phyloP scores from a whole-genome alignment of 1,140 invertebrate genomes.

The Coptotermes formosanus region DNA sequence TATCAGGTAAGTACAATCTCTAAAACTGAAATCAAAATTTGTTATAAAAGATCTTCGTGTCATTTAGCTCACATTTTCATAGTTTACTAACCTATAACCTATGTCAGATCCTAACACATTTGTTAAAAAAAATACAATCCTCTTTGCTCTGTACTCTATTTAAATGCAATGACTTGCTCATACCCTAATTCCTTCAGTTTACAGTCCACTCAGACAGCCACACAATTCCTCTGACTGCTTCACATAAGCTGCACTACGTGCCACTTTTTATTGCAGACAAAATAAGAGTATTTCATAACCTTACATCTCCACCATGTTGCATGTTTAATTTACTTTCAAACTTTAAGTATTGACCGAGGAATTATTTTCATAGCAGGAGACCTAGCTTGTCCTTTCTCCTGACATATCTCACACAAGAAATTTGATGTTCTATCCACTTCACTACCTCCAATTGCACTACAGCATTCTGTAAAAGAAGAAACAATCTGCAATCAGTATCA shows the following conservation, averaged over 20 bases:
- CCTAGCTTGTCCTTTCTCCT: slow-evolving; percentile 33
- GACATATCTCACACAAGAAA: slow-evolving; percentile 35
- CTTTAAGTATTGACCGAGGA: slow-evolving; percentile 20
- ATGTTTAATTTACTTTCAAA: background rate
- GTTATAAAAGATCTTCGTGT: background rate
- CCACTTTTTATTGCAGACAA: background rate
- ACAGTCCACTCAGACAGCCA: background rate
- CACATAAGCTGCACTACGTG: background rate
- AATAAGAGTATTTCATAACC: too few relatives aligned
- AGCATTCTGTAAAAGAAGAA: slow-evolving; percentile 31
- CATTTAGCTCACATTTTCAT: background rate
- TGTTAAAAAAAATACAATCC: background rate
- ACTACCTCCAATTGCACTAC: slow-evolving; percentile 24
- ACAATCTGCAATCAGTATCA: too few relatives aligned
- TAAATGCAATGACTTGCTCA: background rate
- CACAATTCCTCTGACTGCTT: background rate
- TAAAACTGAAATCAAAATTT: background rate
- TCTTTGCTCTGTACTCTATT: background rate
- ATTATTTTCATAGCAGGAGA: slow-evolving; percentile 19
- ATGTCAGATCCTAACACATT: background rate
- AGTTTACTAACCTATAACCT: background rate
- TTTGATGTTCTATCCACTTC: slow-evolving; percentile 31
- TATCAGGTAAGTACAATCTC: too few relatives aligned
- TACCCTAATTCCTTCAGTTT: background rate
- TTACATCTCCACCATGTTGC: background rate